These are phyloP conservation scores for Campoletis raptor DNA, from an alignment of 2,888 invertebrate species.

Conservation along the genomic window DNA sequence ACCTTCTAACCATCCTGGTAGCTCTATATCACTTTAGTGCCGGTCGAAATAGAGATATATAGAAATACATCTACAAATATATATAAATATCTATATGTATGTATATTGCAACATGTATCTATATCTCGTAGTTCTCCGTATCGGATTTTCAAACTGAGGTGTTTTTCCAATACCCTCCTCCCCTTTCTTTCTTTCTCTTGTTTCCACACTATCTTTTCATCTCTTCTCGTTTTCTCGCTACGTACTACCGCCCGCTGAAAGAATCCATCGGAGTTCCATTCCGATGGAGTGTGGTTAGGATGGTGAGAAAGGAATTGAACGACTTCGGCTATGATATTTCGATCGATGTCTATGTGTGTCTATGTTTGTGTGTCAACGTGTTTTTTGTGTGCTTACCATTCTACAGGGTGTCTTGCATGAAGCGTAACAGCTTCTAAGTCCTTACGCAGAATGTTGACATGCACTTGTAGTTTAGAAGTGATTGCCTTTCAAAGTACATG, in stretches of 20 bases:
- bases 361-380: not conserved
- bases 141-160: constrained; percentile 63
- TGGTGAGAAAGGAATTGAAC: constrained; percentile 21
- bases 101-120: constrained; percentile 23
- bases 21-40: constrained; percentile 29
- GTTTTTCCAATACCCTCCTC: constrained; percentile 62
- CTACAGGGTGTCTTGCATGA: not conserved
- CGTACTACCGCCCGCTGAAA: constrained; percentile 46
- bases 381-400: not conserved
- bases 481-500: not conserved
- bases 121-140: constrained; percentile 38
- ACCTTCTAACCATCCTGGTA: constrained; percentile 32
- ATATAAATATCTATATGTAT: not conserved
- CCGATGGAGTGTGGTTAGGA: not conserved
- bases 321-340: constrained; percentile 29
- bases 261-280: constrained; percentile 53
- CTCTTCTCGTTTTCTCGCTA: constrained; percentile 57
- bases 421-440: not conserved
- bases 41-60: constrained; percentile 25
- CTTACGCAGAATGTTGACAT: not conserved
- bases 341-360: not conserved
- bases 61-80: constrained; percentile 13
- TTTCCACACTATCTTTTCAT: constrained; percentile 58
- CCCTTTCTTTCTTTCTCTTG: constrained; percentile 35
- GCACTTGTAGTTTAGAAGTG: not conserved